Evolutionary conservation across 2,888 invertebrate species (phyloP).

Genomic region (Coleophora flavipennella): DNA sequence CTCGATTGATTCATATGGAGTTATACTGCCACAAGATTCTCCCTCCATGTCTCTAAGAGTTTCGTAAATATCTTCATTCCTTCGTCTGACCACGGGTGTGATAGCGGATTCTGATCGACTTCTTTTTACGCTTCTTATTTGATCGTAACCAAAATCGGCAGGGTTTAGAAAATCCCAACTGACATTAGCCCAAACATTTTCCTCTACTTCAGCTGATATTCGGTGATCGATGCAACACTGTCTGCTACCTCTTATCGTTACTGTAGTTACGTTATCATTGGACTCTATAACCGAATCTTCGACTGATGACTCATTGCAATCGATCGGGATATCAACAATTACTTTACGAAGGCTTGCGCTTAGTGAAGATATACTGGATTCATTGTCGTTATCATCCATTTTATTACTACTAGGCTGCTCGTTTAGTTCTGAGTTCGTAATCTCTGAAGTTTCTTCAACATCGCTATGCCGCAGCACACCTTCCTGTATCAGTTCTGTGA

Average conservation of each 20-base stretch:
- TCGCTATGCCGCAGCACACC: slow-evolving; percentile 59
- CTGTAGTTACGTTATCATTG: slow-evolving; percentile 53
- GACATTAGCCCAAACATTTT: slow-evolving; percentile 65
- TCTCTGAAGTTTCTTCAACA: slow-evolving; percentile 53
- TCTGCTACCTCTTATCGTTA: slow-evolving; percentile 48
- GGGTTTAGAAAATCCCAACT: slow-evolving; percentile 64
- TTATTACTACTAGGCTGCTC: slow-evolving; percentile 40
- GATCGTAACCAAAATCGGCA: slow-evolving; percentile 60
- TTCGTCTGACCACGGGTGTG: slow-evolving; percentile 46
- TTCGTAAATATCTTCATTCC: slow-evolving; percentile 61
- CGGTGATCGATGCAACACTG: slow-evolving; percentile 63
- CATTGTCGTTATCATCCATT: slow-evolving; percentile 41
- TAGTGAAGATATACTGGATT: slow-evolving; percentile 43
- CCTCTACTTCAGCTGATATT: slow-evolving; percentile 58
- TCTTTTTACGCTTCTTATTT: slow-evolving; percentile 54
- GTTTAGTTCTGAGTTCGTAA: slow-evolving; percentile 45
- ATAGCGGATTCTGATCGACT: slow-evolving; percentile 63
- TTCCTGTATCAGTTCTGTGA: slow-evolving; percentile 60
- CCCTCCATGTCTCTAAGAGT: slow-evolving; percentile 45
- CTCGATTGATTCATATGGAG: slow-evolving; percentile 67
- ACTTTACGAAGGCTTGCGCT: slow-evolving; percentile 48
- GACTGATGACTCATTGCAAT: slow-evolving; percentile 45
- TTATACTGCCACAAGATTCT: slow-evolving; percentile 61
- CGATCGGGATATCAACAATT: slow-evolving; percentile 54
- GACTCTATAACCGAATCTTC: slow-evolving; percentile 48